phyloP scores from a whole-genome alignment of 1,140 invertebrate genomes.

The Scylla paramamosain region DNA sequence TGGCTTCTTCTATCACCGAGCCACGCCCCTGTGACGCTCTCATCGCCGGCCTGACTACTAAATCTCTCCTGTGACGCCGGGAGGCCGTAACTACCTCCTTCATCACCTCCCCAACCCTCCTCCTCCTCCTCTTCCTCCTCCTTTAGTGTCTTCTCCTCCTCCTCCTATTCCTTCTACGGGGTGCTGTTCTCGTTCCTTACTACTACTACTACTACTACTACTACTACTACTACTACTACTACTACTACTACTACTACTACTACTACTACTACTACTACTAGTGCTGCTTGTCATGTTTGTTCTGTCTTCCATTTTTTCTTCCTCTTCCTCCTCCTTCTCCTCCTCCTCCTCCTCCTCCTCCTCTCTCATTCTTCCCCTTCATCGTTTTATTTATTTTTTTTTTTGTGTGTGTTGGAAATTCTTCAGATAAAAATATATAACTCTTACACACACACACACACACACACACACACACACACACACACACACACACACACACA shows the following conservation, averaged over 20 bases:
- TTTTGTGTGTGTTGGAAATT: too few species aligned
- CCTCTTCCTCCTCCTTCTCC: background rate
- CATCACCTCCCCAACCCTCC: background rate
- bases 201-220: background rate
- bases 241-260: slow-evolving; percentile 6
- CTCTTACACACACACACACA: too few species aligned
- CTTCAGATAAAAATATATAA: too few species aligned
- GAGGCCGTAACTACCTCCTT: background rate
- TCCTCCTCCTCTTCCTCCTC: background rate
- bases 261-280: background rate
- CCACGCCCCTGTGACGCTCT: slow-evolving; percentile 51
- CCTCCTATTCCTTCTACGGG: too few species aligned
- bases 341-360: background rate
- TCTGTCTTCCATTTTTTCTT: too few species aligned
- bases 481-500: too few species aligned
- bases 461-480: too few species aligned
- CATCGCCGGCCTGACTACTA: slow-evolving; percentile 39
- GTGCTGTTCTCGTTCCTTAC: too few species aligned
- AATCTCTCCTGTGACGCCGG: slow-evolving; percentile 19
- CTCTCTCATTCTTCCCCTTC: background rate
- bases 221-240: slow-evolving; percentile 6
- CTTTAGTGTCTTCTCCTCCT: too few species aligned
- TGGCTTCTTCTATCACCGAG: slow-evolving; percentile 47
- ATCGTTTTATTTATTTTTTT: background rate
- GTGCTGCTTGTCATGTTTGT: too few species aligned